Base-by-base conservation (phyloP, 1,140 invertebrate species). In the Luehdorfia chinensis region DNA sequence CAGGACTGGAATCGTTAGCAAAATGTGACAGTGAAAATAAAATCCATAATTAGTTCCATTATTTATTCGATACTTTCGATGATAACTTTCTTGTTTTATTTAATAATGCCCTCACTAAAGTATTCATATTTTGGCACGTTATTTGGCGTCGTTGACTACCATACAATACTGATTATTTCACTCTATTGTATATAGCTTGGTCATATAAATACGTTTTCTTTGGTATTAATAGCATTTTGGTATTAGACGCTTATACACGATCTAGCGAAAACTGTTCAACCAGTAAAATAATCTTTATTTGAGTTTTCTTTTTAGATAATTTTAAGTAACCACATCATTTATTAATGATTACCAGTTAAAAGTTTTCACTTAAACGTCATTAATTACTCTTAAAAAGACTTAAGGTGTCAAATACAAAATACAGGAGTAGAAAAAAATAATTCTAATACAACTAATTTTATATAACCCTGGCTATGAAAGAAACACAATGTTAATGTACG, bases 21-120 rank as follows among this genome's bases (percentile, higher is more conserved):
- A n/a, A n/a, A n/a, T n/a, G n/a, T n/a, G 2, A 21, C 2, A 21
- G 19, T 2, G 19, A 3, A 21, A 21, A 21, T 21, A 6, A 21
- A 41, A 43, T 43, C 8, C 39, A 16, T 43, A 52, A 51, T 37
- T 51, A 34, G 34, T 55, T 70, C 52, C 55, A 77, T 81, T 47
- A 68, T 83, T 79, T 83, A 83, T 79, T 83, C 58, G 68, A 74
- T 75, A 70, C 75, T 60, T 59, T 65, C 59, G 58, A 47, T 61
- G 66, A 67, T 73, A 73, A 75, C 67, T 68, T 55, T 55, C 50
- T 55, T 56, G 39, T 55, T 50, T 51, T 30, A 30, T 53, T 32
- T 59, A 57, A 52, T 53, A 61, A 47, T 49, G 50, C 48, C 56
- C 51, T 59, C 55, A 51, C 60, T 61, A 58, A 16, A 54, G 46